phyloP scores from a whole-genome alignment of 2,113 vertebrate species.

The Recurvirostra avosetta region DNA sequence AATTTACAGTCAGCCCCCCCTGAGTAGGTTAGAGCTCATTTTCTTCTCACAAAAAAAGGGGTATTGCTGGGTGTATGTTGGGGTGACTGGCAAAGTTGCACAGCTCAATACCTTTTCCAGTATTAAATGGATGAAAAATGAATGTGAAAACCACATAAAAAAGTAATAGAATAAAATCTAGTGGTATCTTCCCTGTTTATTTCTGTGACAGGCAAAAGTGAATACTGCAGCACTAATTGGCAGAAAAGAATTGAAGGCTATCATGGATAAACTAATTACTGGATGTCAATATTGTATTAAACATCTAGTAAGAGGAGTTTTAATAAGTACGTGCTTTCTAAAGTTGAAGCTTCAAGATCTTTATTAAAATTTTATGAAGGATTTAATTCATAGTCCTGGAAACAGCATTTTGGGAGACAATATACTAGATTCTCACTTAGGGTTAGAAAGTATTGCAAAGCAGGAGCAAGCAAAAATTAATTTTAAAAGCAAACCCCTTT shows the following conservation, averaged over 20 bases:
- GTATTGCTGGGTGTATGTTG: neutral
- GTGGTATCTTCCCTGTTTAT: neutral
- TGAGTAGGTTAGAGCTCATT: neutral
- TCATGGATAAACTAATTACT: slow-evolving; percentile 25
- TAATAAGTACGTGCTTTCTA: neutral
- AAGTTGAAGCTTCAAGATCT: neutral
- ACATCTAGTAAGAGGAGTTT: neutral
- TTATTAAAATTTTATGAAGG: neutral
- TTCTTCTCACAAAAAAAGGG: neutral
- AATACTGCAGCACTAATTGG: neutral
- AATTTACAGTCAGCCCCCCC: neutral
- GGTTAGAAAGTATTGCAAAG: neutral
- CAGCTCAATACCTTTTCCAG: neutral
- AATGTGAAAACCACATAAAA: neutral
- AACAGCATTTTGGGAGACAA: neutral
- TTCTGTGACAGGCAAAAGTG: neutral
- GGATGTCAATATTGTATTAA: slow-evolving; percentile 28
- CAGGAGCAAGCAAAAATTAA: neutral
- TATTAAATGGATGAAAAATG: neutral
- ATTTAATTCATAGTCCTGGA: neutral
- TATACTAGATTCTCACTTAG: neutral
- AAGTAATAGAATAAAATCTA: neutral
- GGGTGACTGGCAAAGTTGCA: neutral
- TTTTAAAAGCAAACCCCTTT: neutral
- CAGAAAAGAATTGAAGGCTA: slow-evolving; percentile 6